A percentile compares a stretch with the other conserved stretches of the same genome.
These are phyloP conservation scores for Sialis lutaria DNA, from an alignment of 2,888 invertebrate genomes.

Conservation along the genomic window DNA sequence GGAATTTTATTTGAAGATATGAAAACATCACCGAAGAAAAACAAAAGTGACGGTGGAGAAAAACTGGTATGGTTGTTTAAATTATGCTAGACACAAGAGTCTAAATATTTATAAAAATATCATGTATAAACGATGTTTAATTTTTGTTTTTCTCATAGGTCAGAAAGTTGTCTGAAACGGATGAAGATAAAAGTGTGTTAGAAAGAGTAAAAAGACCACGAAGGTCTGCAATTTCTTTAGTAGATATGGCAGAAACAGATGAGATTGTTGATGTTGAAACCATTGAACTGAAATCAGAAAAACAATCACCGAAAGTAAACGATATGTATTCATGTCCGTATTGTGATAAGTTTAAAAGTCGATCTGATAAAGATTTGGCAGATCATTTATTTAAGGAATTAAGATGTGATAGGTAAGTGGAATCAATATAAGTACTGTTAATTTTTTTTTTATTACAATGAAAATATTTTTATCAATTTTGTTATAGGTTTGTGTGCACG, in stretches of 20 bases:
- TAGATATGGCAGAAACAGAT: background rate
- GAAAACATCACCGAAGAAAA: constrained; percentile 3
- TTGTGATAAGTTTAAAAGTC: constrained; percentile 38
- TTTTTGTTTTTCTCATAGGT: no score
- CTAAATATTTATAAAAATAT: no score
- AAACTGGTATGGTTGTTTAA: background rate
- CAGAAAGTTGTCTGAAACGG: constrained; percentile 3
- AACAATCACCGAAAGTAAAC: background rate
- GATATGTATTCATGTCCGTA: constrained; percentile 32
- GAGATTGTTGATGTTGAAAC: constrained; percentile 3
- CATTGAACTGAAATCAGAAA: no score
- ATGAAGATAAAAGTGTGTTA: constrained; percentile 6
- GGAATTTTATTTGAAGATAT: constrained; percentile 40
- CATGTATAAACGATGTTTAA: no score
- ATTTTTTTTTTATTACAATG: background rate
- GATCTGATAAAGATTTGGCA: constrained; percentile 37
- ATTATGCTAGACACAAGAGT: no score
- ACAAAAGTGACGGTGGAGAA: constrained; percentile 5
- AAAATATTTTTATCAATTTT: constrained; percentile 13
- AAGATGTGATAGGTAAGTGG: constrained; percentile 41
- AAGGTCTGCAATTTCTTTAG: constrained; percentile 7
- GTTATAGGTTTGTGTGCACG: constrained; percentile 36
- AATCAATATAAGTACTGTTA: background rate
- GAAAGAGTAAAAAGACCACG: constrained; percentile 7
- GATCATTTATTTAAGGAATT: constrained; percentile 50